Base-by-base conservation (phyloP, 92 coral and sea anemone genomes). In the Paragorgia papillata region DNA sequence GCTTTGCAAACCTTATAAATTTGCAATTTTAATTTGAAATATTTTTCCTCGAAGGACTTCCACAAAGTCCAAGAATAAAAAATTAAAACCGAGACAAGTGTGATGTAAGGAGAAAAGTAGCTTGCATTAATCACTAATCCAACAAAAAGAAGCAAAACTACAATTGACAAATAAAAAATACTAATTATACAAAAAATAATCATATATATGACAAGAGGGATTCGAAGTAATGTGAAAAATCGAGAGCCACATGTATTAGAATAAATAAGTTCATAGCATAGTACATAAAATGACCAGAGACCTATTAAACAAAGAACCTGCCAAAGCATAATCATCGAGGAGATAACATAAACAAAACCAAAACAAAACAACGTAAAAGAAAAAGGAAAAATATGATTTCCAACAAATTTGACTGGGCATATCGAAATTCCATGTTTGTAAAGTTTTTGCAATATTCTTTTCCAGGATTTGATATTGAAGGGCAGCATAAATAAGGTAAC, bases 41-140 rank as follows among this genome's bases (percentile, higher is more conserved):
- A 58, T 58, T 21, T 58, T 58, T 58, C 64, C 25, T 58, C 64
- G 14, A 58, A 58, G 19, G 32, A 21, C 64, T 21, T 58, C 64
- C 64, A 58, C 14, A 25, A 58, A 25, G 33, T 58, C 64, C 64
- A 58, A 25, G 64, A 58, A n/a, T 58, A 58, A 14, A 58, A 24
- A 27, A 25, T 58, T 0, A 58, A 9, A 58, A 58, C 33, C 31
- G 33, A 58, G 32, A 58, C 3, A 2, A 58, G 19, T 12, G 64
- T 58, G 37, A 58, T 58, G 32, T 58, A 58, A 10, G 64, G 64
- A 58, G 25, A 3, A 25, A 21, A 58, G 33, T 58, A 25, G 17
- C 7, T 25, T 9, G 8, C 64, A 58, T 58, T 58, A 13, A 58
- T 31, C 0, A 58, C 25, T 25, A 58, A 24, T 58, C 64, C 64